Conservation (phyloP, 2,888 invertebrate species). For the Caenorhabditis japonica region DNA sequence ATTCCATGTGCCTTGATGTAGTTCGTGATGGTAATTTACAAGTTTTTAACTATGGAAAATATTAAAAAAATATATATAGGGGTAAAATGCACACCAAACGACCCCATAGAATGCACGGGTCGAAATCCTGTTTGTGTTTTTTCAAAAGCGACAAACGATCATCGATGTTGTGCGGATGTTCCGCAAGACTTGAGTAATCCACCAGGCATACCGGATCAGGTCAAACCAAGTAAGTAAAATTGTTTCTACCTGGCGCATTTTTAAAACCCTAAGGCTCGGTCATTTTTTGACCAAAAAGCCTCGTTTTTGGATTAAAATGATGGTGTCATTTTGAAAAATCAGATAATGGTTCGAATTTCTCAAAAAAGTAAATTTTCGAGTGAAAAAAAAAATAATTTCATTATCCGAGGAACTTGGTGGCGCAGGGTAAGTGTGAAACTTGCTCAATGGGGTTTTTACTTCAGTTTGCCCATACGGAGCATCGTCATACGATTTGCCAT, state of each 20-base stretch:
- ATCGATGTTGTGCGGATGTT: constrained; percentile 67
- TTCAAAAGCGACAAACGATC: constrained; percentile 61
- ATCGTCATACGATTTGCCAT: constrained; percentile 67
- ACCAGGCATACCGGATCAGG: constrained; percentile 68
- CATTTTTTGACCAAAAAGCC: too few relatives aligned
- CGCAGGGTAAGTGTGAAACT: background rate
- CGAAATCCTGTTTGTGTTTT: constrained; percentile 67
- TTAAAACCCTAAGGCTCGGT: too few relatives aligned
- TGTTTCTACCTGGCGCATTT: background rate
- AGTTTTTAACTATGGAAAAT: background rate
- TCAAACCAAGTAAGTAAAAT: constrained; percentile 63
- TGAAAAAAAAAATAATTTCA: too few relatives aligned
- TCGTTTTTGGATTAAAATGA: too few relatives aligned
- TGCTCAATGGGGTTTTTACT: background rate
- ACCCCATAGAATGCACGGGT: constrained; percentile 71
- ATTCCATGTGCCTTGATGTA: constrained; percentile 65
- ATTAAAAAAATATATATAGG: constrained; percentile 23
- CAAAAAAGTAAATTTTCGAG: too few relatives aligned
- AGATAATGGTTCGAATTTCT: too few relatives aligned
- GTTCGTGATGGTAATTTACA: constrained; percentile 58
- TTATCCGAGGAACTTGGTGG: too few relatives aligned
- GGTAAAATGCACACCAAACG: constrained; percentile 67
- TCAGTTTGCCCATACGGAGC: constrained; percentile 69
- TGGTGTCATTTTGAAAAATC: too few relatives aligned
- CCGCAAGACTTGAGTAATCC: constrained; percentile 66